phyloP scores from a whole-genome alignment of 1,140 invertebrate genomes.

The Dinothrombium tinctorium region DNA sequence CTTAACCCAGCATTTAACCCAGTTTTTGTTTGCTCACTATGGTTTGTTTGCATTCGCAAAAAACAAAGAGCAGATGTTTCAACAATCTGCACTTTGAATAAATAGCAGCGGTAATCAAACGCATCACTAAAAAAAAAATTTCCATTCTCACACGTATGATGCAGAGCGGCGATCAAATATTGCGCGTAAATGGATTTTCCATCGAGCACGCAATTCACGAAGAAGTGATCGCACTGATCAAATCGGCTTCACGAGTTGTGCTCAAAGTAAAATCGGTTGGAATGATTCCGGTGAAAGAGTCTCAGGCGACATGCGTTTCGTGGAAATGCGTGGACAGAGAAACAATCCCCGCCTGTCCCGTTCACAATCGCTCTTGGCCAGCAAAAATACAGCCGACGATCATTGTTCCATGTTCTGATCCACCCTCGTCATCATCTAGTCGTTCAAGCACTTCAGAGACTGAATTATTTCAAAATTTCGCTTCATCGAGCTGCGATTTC shows the following conservation, averaged over 20 bases:
- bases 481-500: background rate
- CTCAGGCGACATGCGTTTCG: constrained; percentile 8
- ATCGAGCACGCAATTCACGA: constrained; percentile 17
- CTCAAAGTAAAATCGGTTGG: constrained; percentile 16
- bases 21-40: no score
- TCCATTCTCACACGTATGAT: constrained; percentile 36
- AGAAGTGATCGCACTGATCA: constrained; percentile 15
- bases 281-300: constrained; percentile 15
- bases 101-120: no score
- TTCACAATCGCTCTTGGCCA: background rate
- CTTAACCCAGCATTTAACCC: no score
- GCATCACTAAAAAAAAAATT: no score
- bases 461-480: background rate
- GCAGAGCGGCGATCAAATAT: constrained; percentile 68
- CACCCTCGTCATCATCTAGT: constrained; percentile 2
- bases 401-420: background rate
- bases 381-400: background rate
- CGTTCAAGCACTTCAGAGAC: background rate
- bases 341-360: constrained; percentile 2
- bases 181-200: constrained; percentile 57
- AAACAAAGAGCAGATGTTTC: no score
- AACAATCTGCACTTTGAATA: no score
- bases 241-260: constrained; percentile 13
- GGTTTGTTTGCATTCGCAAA: no score
- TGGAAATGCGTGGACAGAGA: constrained; percentile 6